Evolutionary conservation across 2,888 invertebrate genomes (phyloP).

Genomic region (Protonemura montana): DNA sequence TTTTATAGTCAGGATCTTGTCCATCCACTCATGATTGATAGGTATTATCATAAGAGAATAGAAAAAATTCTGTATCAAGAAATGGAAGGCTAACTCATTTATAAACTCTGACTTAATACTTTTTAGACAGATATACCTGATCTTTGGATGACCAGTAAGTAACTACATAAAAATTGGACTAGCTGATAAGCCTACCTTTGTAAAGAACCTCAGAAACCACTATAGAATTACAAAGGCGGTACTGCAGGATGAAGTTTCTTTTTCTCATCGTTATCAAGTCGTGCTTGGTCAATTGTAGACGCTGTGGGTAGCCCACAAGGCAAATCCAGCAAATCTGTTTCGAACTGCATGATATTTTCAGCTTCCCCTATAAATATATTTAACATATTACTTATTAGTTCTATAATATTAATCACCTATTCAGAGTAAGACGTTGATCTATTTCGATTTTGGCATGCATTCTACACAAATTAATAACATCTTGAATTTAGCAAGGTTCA

Average conservation of each 20-base stretch:
- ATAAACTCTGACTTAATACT: background rate
- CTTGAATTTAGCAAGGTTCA: no score
- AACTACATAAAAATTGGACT: background rate
- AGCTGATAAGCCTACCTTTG: background rate
- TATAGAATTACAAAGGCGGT: constrained; percentile 52
- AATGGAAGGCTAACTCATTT: background rate
- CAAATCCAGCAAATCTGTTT: constrained; percentile 71
- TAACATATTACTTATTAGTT: constrained; percentile 43
- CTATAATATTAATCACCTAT: constrained; percentile 38
- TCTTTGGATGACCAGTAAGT: background rate
- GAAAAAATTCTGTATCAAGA: background rate
- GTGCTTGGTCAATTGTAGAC: constrained; percentile 73
- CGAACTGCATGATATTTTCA: constrained; percentile 80
- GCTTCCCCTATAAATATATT: constrained; percentile 69
- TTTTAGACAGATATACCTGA: background rate
- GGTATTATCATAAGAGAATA: background rate
- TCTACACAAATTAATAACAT: no score
- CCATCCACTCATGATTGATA: background rate
- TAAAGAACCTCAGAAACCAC: background rate
- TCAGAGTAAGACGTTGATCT: no score
- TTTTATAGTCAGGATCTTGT: background rate
- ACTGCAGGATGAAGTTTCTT: constrained; percentile 70
- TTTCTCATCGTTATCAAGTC: constrained; percentile 69
- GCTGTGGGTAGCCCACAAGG: constrained; percentile 80
- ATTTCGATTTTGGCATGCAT: no score